A percentile compares a stretch with the other conserved stretches of the same genome.
These are phyloP conservation scores for Panthera tigris DNA, from an alignment of 2,113 vertebrate species.

Conservation along the genomic window DNA sequence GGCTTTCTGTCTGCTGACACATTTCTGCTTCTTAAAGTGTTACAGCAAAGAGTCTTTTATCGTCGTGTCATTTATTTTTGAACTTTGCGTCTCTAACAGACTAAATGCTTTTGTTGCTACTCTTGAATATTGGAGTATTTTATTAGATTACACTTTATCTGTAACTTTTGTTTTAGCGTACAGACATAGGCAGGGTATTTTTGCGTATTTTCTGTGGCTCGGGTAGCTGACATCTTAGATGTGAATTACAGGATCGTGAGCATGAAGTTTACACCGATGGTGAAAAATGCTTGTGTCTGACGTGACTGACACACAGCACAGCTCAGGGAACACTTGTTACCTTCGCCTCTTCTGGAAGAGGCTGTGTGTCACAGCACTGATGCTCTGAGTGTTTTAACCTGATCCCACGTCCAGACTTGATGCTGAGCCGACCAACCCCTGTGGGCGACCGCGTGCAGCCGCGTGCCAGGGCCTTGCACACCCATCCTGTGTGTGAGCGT, in stretches of 20 bases:
- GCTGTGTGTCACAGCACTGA: neutral
- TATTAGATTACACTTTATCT: neutral
- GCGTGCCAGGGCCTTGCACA: neutral
- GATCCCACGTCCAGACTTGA: neutral
- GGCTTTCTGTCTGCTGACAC: constrained; percentile 19
- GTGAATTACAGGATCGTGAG: neutral
- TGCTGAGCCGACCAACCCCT: neutral
- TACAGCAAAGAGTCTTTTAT: neutral
- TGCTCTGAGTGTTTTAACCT: neutral
- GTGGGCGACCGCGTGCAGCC: neutral
- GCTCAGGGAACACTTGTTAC: neutral
- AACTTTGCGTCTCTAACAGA: neutral
- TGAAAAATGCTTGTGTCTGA: neutral
- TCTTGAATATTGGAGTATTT: neutral
- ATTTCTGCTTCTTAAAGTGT: constrained; percentile 40
- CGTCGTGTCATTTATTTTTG: neutral
- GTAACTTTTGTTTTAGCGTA: neutral
- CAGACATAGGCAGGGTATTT: neutral
- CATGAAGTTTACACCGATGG: neutral
- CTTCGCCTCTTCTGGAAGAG: neutral
- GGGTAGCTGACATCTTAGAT: neutral
- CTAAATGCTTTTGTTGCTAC: neutral
- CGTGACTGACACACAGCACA: neutral
- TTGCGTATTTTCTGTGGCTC: neutral
- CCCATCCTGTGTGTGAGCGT: neutral